phyloP scores from a whole-genome alignment of 2,797 vertebrate species.

The Ctenochaetus hawaiiensis region DNA sequence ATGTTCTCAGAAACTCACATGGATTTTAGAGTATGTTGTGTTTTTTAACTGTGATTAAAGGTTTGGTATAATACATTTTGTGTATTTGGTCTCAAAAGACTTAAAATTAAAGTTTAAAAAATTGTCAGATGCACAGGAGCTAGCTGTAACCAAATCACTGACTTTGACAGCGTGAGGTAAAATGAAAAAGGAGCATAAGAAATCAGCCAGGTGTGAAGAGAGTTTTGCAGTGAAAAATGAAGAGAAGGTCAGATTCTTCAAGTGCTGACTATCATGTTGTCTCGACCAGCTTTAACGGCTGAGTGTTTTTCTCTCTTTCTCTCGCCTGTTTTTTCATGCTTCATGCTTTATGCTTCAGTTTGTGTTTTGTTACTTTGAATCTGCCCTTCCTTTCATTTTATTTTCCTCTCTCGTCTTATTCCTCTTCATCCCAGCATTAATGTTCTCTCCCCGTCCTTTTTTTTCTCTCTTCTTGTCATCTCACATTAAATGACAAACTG shows the following conservation, averaged over 20 bases:
- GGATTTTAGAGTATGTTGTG: too few species aligned
- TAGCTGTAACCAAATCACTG: neutral
- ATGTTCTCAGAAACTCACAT: too few species aligned
- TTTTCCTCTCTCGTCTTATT: neutral
- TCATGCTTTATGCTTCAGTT: neutral
- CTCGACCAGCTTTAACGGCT: neutral
- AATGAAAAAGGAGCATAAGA: neutral
- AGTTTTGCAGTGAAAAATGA: neutral
- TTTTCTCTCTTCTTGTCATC: neutral
- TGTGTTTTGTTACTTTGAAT: neutral
- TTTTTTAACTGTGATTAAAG: too few species aligned
- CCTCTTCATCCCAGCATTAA: neutral
- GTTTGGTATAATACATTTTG: too few species aligned
- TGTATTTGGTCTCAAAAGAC: too few species aligned
- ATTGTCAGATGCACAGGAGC: neutral
- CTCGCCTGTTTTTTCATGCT: neutral
- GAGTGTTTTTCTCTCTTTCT: neutral
- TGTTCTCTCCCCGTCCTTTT: neutral
- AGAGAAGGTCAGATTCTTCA: neutral
- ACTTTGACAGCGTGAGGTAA: neutral
- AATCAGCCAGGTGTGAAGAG: neutral
- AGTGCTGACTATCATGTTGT: neutral
- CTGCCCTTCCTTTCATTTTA: neutral
- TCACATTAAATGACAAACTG: constrained; percentile 23
- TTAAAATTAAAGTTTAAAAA: too few species aligned